Percentiles rank a stretch among this genome's conserved stretches.
Evolutionary conservation across 2,888 invertebrate species (phyloP).

Genomic region (Mystacides longicornis): DNA sequence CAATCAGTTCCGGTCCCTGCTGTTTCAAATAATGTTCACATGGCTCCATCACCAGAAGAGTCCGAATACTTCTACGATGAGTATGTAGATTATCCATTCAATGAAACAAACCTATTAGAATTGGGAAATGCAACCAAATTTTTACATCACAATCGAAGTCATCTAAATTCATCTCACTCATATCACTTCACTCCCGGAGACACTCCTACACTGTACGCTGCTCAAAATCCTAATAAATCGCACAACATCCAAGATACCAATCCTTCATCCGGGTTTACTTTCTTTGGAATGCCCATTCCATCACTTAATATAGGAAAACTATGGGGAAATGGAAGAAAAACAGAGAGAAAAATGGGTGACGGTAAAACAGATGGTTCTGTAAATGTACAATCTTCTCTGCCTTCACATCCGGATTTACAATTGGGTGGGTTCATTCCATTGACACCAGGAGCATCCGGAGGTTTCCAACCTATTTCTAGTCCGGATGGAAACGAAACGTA

Average conservation of each 20-base stretch:
- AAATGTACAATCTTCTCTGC: constrained; percentile 33
- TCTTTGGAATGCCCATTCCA: constrained; percentile 78
- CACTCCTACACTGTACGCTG: constrained; percentile 53
- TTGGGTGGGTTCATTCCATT: constrained; percentile 73
- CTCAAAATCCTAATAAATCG: constrained; percentile 31
- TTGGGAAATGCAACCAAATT: constrained; percentile 29
- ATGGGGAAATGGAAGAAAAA: constrained; percentile 39
- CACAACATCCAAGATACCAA: constrained; percentile 29
- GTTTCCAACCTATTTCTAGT: constrained; percentile 59
- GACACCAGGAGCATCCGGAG: constrained; percentile 61
- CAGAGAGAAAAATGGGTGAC: constrained; percentile 34
- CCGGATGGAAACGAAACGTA: constrained; percentile 18
- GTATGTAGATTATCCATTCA: constrained; percentile 69
- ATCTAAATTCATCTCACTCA: constrained; percentile 33
- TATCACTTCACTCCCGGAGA: constrained; percentile 48
- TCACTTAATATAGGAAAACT: constrained; percentile 62
- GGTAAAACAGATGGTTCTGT: constrained; percentile 33
- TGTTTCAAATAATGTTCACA: constrained; percentile 41
- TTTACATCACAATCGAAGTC: constrained; percentile 19
- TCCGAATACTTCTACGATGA: constrained; percentile 80
- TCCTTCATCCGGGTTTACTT: constrained; percentile 57
- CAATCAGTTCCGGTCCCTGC: constrained; percentile 38
- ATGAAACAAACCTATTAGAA: constrained; percentile 44
- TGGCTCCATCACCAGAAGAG: constrained; percentile 62
- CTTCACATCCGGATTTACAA: constrained; percentile 57